Percentiles rank a stretch among this genome's conserved stretches.
phyloP scores from a whole-genome alignment of 2,888 invertebrate genomes.

The Cyrtodaria siliqua region DNA sequence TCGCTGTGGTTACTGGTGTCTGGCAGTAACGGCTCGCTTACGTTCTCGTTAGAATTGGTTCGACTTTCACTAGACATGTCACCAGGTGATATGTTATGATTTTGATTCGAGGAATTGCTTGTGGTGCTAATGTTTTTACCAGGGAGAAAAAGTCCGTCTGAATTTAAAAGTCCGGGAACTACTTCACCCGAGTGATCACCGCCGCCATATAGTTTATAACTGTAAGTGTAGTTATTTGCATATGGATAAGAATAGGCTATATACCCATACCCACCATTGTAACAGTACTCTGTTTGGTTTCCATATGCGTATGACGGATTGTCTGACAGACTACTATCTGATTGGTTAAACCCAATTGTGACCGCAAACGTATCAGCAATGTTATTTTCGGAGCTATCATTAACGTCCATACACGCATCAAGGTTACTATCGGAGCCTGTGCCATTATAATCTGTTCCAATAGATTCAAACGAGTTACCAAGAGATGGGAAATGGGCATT shows the following conservation, averaged over 20 bases:
- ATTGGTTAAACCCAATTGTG: constrained; percentile 91
- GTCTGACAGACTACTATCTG: constrained; percentile 91
- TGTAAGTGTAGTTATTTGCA: not conserved
- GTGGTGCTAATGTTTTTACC: constrained; percentile 2
- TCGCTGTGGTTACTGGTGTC: too few species aligned
- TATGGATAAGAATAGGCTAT: constrained; percentile 37
- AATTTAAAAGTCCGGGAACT: not conserved
- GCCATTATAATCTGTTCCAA: not conserved
- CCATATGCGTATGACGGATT: constrained; percentile 93
- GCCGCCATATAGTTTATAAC: too few species aligned
- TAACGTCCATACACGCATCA: not conserved
- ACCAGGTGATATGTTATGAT: constrained; percentile 19
- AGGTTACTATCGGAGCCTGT: too few species aligned
- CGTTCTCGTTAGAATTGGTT: constrained; percentile 27
- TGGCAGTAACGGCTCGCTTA: constrained; percentile 22
- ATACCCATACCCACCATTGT: constrained; percentile 33
- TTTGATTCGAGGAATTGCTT: not conserved
- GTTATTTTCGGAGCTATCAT: not conserved
- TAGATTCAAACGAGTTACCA: not conserved
- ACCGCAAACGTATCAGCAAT: constrained; percentile 38
- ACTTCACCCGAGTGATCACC: not conserved
- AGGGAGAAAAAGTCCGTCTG: not conserved
- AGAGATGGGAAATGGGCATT: too few species aligned
- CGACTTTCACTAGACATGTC: constrained; percentile 22
- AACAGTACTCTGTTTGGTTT: constrained; percentile 90